A percentile compares a stretch with the other conserved stretches of the same genome.
Conservation (phyloP, 2,113 vertebrate species). For the Nyctereutes procyonoides region DNA sequence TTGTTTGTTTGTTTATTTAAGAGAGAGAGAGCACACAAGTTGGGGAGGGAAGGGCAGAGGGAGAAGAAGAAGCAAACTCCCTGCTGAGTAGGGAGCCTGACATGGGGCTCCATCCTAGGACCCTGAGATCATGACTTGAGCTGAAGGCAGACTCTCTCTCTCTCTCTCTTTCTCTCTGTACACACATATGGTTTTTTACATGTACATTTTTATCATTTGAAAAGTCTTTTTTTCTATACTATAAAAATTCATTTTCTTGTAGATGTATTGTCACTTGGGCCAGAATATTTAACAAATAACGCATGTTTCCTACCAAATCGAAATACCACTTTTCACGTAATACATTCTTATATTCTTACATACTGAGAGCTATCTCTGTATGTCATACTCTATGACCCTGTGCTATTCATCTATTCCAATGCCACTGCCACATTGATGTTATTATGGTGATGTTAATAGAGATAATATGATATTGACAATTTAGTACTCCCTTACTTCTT, state of each 20-base stretch:
- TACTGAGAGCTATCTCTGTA: not conserved
- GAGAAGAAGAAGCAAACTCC: not conserved
- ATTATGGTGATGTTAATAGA: not conserved
- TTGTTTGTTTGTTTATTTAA: not conserved
- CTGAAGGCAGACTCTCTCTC: not conserved
- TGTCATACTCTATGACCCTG: not conserved
- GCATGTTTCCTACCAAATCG: not conserved
- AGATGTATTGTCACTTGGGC: not conserved
- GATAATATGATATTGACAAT: not conserved
- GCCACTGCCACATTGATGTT: not conserved
- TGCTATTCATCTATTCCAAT: not conserved
- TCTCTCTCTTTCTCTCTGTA: no score
- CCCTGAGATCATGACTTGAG: not conserved
- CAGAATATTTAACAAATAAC: not conserved
- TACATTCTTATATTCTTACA: not conserved
- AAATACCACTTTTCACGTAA: not conserved
- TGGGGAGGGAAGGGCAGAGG: not conserved
- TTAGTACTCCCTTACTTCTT: not conserved
- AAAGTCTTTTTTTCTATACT: not conserved
- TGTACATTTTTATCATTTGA: not conserved
- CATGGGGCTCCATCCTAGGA: not conserved
- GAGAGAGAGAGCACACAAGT: not conserved
- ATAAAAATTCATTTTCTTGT: not conserved
- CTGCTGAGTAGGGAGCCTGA: not conserved
- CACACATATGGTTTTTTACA: not conserved